Evolutionary conservation across 2,113 vertebrate species (phyloP), one percentile per base, ranked within the genome.

Genomic region (Pedetes capensis): DNA sequence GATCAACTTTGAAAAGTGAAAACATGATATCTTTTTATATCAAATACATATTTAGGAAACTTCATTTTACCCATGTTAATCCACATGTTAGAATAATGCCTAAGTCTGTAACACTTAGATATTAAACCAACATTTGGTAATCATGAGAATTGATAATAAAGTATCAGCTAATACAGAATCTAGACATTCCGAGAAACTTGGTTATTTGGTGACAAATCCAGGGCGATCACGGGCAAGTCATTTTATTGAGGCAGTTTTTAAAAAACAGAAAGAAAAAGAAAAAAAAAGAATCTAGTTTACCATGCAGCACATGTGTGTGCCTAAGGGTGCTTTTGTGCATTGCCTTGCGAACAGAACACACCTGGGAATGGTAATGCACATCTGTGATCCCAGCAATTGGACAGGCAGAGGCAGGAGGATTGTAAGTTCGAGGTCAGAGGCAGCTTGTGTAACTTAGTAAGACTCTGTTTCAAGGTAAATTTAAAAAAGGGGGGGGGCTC

Each of bases 11-110:
- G 69, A 88, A 87, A 92, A 82, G 59, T 89, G 66, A 87, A 87
- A 94, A 83, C 71, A 92, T 91, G 91, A 82, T 76, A 93, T 69
- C n/a, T 93, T 87, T 94, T 93, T 27, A 85, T 95, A 55, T 92
- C 80, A 90, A 76, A 39, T 75, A 64, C 55, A 64, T 87, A 71
- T 59, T 93, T 93, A 71, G 74, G 64, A 83, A 92, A 74, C 49
- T 76, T 89, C 1, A 37, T 72, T 92, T 17, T 74, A 63, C 32
- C 66, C 90, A 4, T 78, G 12, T 84, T 96, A 93, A 72, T 79
- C 76, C n/a, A 55, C 12, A 25, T 53, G 20, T 39, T 59, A 6
- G 22, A 68, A 80, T 80, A 64, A 82, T 88, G 34, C 20, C 11
- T 13, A 32, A 75, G 3, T 69, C 55, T 63, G 12, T 64, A 85